A percentile compares a stretch with the other conserved stretches of the same genome.
Evolutionary conservation across 2,113 vertebrate genomes (phyloP).

Genomic region (Macheiramphus alcinus): DNA sequence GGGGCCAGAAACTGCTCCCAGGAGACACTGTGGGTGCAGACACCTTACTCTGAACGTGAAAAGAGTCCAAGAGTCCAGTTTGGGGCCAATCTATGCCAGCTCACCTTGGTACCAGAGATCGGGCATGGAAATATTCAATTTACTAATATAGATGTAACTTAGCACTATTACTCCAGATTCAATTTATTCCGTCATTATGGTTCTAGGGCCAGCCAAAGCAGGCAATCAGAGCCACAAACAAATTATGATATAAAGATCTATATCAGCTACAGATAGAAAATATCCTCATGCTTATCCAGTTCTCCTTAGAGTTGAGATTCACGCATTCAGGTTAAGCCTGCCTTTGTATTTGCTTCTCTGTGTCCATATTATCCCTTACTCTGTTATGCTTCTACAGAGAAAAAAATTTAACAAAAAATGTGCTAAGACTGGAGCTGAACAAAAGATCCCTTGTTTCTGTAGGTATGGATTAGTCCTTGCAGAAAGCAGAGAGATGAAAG

Average conservation of each 20-base stretch:
- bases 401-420: not conserved
- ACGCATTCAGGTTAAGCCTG: not conserved
- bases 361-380: not conserved
- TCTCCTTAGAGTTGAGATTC: not conserved
- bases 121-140: not conserved
- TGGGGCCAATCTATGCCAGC: not conserved
- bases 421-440: not conserved
- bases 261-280: not conserved
- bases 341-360: slow-evolving; percentile 5
- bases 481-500: slow-evolving; percentile 44
- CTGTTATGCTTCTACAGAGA: not conserved
- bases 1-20: not conserved
- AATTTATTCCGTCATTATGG: not conserved
- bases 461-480: slow-evolving; percentile 29
- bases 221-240: not conserved
- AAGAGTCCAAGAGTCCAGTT: not conserved
- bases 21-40: not conserved
- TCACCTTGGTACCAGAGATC: not conserved
- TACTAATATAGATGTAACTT: not conserved
- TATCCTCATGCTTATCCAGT: not conserved
- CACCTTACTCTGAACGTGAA: not conserved
- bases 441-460: slow-evolving; percentile 49
- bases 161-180: not conserved
- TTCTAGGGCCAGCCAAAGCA: not conserved
- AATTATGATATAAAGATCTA: not conserved